These are phyloP conservation scores for Sinodicranocentrus sp. DNA, from an alignment of 2,888 invertebrate species.

Conservation along the genomic window DNA sequence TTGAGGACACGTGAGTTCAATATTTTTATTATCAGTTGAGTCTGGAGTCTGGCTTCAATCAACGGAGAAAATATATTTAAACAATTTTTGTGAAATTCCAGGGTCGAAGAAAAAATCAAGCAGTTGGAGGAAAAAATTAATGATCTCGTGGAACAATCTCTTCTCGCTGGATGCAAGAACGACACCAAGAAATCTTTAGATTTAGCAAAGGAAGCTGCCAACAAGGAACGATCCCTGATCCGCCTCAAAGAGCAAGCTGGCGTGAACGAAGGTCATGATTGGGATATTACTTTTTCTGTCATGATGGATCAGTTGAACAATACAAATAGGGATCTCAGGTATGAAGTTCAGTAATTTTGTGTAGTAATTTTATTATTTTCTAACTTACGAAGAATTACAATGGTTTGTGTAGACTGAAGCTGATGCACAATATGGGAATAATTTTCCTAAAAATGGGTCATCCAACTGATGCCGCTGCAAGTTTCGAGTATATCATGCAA, in stretches of 20 bases:
- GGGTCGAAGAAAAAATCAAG: conserved; percentile 94
- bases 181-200: conserved; percentile 86
- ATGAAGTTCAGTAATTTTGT: conserved; percentile 19
- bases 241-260: conserved; percentile 94
- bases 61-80: not conserved
- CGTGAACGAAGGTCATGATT: conserved; percentile 93
- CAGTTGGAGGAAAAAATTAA: conserved; percentile 93
- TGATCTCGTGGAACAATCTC: conserved; percentile 93
- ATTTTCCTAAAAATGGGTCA: conserved; percentile 97
- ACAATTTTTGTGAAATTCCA: conserved; percentile 78
- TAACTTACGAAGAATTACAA: not conserved
- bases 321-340: conserved; percentile 94
- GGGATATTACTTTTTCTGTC: conserved; percentile 97
- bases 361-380: not conserved
- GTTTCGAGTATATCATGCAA: conserved; percentile 98
- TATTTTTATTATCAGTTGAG: conserved; percentile 7
- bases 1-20: conserved; percentile 86
- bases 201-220: conserved; percentile 97
- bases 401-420: conserved; percentile 85
- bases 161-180: conserved; percentile 84
- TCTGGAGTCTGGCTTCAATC: not conserved
- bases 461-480: conserved; percentile 96
- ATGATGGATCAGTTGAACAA: conserved; percentile 95
- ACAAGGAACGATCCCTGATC: conserved; percentile 93
- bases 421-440: conserved; percentile 98